These are phyloP conservation scores for Xyrauchen texanus DNA, from an alignment of 2,113 vertebrate species.

Conservation along the genomic window DNA sequence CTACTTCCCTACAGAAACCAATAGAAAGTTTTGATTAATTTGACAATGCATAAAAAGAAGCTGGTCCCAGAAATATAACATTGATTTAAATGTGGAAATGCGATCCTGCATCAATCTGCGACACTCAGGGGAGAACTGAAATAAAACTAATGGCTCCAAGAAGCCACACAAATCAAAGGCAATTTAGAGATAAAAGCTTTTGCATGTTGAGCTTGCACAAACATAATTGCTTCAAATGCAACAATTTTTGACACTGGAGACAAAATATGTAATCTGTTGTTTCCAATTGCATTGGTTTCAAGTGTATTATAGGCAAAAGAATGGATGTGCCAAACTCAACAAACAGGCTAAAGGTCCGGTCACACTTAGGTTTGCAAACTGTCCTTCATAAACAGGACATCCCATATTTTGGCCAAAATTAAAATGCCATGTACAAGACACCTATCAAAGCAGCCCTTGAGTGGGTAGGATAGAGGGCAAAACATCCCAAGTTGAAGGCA, in stretches of 20 bases:
- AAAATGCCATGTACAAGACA: no score
- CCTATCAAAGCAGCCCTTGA: no score
- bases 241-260: constrained; percentile 37
- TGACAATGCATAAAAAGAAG: background rate
- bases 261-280: constrained; percentile 34
- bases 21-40: background rate
- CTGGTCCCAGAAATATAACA: constrained; percentile 28
- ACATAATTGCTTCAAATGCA: constrained; percentile 18
- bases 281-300: background rate
- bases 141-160: constrained; percentile 33
- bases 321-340: background rate
- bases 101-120: background rate
- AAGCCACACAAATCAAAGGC: constrained; percentile 35
- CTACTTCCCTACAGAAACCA: background rate
- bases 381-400: no score
- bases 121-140: constrained; percentile 11
- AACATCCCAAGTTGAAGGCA: no score
- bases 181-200: constrained; percentile 42
- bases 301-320: constrained; percentile 1
- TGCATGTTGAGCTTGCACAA: constrained; percentile 20
- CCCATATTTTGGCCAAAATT: no score
- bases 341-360: background rate
- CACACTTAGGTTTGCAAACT: no score
- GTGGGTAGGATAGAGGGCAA: no score
- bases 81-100: constrained; percentile 30